Evolutionary conservation across 2,113 vertebrate species (phyloP), one percentile per base, ranked within the genome.

Genomic region (Lanius collurio): DNA sequence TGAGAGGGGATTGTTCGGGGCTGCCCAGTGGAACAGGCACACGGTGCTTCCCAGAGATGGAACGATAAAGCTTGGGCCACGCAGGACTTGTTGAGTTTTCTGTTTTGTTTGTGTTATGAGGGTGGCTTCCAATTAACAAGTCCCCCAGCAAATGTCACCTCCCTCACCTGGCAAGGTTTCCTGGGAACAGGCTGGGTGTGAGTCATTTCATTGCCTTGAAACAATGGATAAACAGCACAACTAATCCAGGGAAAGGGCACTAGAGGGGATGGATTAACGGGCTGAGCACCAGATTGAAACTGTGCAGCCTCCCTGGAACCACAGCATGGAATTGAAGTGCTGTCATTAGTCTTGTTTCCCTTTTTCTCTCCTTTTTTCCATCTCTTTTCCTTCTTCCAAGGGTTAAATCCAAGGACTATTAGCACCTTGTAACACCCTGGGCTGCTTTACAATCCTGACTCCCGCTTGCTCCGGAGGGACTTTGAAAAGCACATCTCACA

Each of bases 161-260:
- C 92, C 78, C 81, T 97, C 84, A 96, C 93, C 93, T 93, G 96
- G 94, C 75, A 83, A 79, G 86, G n/a, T 73, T 91, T 76, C 88
- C 93, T 94, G 97, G 95, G 94, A 95, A 96, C 92, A 18, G 35
- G 19, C 41, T 67, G 7, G 28, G 18, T 20, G 23, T 69, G 90
- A 93, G 89, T 89, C 91, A 95, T 94, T 93, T 41, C 70, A 85
- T 5, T 73, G 93, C 91, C 95, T 62, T 85, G 93, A 87, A 96
- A 95, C 95, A 93, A 93, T 91, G 96, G 94, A 64, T 63, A 74
- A 91, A 89, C 62, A 87, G 67, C 92, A 91, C 91, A 70, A 44
- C 71, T 95, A 96, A 97, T 97, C 97, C 96, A 39, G 28, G 33
- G 59, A 95, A 95, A 97, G 95, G 96, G 87, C 93, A 92, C 12